Evolutionary conservation across 2,797 vertebrate species (phyloP), one percentile per base, ranked within the genome.

Genomic region (Jordanella pulchra): DNA sequence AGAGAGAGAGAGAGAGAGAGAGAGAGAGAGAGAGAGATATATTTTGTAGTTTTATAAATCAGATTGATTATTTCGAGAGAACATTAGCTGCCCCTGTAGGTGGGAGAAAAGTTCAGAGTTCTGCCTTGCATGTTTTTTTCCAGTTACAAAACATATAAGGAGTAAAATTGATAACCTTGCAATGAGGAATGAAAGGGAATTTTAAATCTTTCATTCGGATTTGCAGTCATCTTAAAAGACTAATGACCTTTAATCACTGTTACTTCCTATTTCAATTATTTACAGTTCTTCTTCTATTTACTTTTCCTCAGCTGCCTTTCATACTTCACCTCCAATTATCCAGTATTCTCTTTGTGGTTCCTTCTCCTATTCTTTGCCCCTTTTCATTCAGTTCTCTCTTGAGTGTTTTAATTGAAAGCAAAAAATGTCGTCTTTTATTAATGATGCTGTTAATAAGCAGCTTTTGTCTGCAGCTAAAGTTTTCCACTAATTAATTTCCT

Each of bases 341-440:
- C 10, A 3, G 1, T 60, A 47, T 65, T 68, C 47, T 71, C 39
- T 71, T 58, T 75, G 1, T 63, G 18, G 18, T 11, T 71, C 67
- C 66, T 68, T 35, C 45, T 65, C 17, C 35, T 28, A 69, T 23
- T 50, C 15, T 48, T 25, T 23, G 27, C n/a, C 61, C 63, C 50
- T 35, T 71, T 73, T 84, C 71, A 27, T 53, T 76, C 79, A 71
- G 63, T 80, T 78, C 80, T 82, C 80, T 32, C n/a, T 82, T 81
- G 79, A 44, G 35, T 44, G 23, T 84, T 82, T 86, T 89, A 92
- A 93, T 90, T 92, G 91, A 83, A 85, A 85, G 84, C 80, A 76
- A 87, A 87, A 85, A 88, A 84, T 78, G 81, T 75, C 80, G 86
- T 93, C 75, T 87, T 91, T 93, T 93, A 93, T 92, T 92, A 93